Evolutionary conservation across 2,113 vertebrate genomes (phyloP).

Genomic region (Microcebus murinus): DNA sequence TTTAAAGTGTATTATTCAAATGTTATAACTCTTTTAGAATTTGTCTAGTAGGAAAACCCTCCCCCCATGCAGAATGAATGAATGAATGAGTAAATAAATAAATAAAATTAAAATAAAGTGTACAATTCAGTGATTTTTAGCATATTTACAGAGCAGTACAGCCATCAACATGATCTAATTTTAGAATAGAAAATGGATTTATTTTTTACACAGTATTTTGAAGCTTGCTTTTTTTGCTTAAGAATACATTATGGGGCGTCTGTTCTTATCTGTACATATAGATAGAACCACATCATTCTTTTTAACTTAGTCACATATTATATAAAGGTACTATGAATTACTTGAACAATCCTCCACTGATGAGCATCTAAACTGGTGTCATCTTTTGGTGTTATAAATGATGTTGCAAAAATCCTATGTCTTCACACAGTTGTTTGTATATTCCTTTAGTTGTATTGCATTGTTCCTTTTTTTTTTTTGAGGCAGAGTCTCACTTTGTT

Average conservation of each 20-base stretch:
- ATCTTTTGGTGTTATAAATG: not conserved
- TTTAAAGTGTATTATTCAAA: not conserved
- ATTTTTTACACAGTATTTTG: not conserved
- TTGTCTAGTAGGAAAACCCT: no score
- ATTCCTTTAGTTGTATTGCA: not conserved
- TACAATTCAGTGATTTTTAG: not conserved
- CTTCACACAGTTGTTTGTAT: not conserved
- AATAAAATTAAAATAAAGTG: no score
- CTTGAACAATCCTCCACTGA: not conserved
- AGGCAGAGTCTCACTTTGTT: no score
- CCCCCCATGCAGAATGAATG: no score
- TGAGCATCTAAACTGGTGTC: not conserved
- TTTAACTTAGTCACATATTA: not conserved
- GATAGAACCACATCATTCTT: not conserved
- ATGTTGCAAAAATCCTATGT: not conserved
- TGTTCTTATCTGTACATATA: not conserved
- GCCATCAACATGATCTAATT: not conserved
- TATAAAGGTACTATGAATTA: not conserved
- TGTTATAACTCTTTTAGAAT: no score
- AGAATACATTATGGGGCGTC: not conserved
- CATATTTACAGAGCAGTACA: not conserved
- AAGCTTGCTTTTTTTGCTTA: not conserved
- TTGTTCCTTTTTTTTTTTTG: not conserved
- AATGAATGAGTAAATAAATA: no score
- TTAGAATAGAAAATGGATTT: not conserved